Percentiles rank a stretch among this genome's conserved stretches.
Conservation (phyloP, 2,888 invertebrate genomes). For the Helleia helle region DNA sequence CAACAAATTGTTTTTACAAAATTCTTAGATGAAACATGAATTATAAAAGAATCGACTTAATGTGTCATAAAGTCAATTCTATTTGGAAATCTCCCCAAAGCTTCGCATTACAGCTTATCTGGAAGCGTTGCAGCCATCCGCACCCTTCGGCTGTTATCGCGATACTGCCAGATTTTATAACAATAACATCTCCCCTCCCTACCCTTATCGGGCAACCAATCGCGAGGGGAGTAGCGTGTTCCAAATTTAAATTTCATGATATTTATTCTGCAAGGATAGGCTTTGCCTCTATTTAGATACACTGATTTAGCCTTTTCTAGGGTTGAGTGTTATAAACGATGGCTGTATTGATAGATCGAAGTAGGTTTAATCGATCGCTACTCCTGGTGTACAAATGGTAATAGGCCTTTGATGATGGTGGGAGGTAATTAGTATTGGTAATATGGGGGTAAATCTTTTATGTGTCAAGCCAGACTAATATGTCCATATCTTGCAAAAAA, state of each 20-base stretch:
- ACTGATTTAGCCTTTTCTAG: too few relatives aligned
- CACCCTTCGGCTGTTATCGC: constrained; percentile 56
- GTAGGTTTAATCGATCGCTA: too few relatives aligned
- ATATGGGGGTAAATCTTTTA: too few relatives aligned
- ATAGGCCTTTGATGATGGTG: too few relatives aligned
- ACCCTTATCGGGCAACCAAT: constrained; percentile 52
- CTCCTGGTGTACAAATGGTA: too few relatives aligned
- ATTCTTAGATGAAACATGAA: neutral
- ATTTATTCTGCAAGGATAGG: too few relatives aligned
- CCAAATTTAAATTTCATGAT: constrained; percentile 23
- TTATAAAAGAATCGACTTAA: constrained; percentile 27
- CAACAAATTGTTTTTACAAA: neutral
- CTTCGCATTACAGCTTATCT: constrained; percentile 57
- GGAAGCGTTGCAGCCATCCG: constrained; percentile 47
- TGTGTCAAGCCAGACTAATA: too few relatives aligned
- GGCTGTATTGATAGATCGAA: too few relatives aligned
- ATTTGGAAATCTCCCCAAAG: constrained; percentile 30
- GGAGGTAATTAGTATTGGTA: too few relatives aligned
- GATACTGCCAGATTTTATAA: constrained; percentile 61
- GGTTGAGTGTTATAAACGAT: too few relatives aligned
- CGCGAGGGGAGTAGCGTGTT: constrained; percentile 38
- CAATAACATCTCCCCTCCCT: constrained; percentile 44
- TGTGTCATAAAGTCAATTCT: constrained; percentile 49
- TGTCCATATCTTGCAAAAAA: too few relatives aligned
- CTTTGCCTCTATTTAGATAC: too few relatives aligned